These are phyloP conservation scores for Alectura lathami DNA, from an alignment of 2,113 vertebrate species.

Conservation along the genomic window DNA sequence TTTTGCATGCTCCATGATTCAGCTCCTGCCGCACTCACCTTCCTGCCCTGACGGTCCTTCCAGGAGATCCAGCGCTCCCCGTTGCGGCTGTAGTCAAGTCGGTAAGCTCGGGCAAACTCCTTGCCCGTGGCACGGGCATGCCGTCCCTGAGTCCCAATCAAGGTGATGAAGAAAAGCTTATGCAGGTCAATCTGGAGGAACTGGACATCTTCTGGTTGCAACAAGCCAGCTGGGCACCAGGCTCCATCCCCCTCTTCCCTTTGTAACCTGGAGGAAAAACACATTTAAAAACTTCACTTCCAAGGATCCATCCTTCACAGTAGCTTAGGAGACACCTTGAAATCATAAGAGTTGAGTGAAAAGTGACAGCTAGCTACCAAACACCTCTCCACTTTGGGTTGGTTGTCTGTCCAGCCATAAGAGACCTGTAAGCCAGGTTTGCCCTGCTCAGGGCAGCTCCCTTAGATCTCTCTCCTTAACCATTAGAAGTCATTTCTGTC, in stretches of 20 bases:
- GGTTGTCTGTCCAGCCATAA: no score
- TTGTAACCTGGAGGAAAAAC: slow-evolving; percentile 75
- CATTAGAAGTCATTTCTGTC: neutral
- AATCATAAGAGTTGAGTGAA: neutral
- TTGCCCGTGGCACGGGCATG: slow-evolving; percentile 85
- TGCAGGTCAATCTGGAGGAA: slow-evolving; percentile 90
- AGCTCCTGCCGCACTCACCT: slow-evolving; percentile 49
- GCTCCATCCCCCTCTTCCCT: slow-evolving; percentile 88
- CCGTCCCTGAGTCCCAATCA: slow-evolving; percentile 90
- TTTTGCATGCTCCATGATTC: accelerated
- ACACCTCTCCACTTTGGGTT: neutral
- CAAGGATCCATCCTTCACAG: neutral
- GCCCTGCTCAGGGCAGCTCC: neutral
- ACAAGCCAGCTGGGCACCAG: slow-evolving; percentile 88
- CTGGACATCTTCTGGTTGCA: slow-evolving; percentile 84
- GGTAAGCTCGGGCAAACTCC: slow-evolving; percentile 86
- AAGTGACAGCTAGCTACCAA: neutral
- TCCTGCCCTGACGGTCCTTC: slow-evolving; percentile 82
- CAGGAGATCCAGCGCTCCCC: slow-evolving; percentile 86
- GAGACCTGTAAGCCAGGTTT: neutral
- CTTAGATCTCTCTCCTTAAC: neutral
- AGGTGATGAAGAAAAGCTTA: slow-evolving; percentile 84
- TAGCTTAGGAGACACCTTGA: neutral
- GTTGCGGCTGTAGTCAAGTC: slow-evolving; percentile 87
- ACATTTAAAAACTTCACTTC: accelerated